Evolutionary conservation across 1,140 invertebrate genomes (phyloP).

Genomic region (Caenorhabditis latens): DNA sequence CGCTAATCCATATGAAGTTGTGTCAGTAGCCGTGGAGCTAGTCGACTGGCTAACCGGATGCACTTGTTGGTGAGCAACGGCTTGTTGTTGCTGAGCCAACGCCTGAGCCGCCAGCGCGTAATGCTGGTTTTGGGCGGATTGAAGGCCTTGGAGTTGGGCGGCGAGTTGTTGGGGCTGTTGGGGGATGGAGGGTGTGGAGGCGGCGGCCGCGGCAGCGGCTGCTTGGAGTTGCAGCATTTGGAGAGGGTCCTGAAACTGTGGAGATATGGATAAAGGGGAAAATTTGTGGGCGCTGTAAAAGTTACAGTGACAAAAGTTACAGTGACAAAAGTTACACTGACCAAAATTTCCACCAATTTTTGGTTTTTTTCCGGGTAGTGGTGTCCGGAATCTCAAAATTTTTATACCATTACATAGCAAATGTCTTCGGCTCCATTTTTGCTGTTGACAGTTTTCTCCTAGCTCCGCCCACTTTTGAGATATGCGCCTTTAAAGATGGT

Average conservation of each 20-base stretch:
- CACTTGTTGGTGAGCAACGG: constrained; percentile 30
- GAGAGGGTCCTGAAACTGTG: constrained; percentile 29
- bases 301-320: no score
- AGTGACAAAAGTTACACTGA: no score
- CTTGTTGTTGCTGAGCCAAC: constrained; percentile 86
- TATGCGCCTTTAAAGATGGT: no score
- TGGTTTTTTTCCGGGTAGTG: no score
- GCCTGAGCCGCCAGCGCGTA: constrained; percentile 83
- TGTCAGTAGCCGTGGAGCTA: constrained; percentile 81
- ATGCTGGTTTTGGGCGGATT: constrained; percentile 79
- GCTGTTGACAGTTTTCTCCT: no score
- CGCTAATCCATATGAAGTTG: constrained; percentile 88
- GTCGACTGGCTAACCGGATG: not conserved
- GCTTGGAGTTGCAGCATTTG: constrained; percentile 54
- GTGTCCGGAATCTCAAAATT: no score
- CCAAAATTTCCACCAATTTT: no score
- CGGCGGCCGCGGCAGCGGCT: constrained; percentile 35
- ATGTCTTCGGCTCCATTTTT: no score
- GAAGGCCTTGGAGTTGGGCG: constrained; percentile 50
- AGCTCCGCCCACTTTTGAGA: no score
- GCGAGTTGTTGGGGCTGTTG: constrained; percentile 46
- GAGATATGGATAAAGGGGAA: not conserved
- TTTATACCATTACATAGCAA: no score
- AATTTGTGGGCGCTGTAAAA: no score
- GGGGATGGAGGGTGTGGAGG: not conserved